Evolutionary conservation across 2,888 invertebrate genomes (phyloP), one percentile per base, ranked within the genome.

Genomic region (Phlogophora meticulosa): DNA sequence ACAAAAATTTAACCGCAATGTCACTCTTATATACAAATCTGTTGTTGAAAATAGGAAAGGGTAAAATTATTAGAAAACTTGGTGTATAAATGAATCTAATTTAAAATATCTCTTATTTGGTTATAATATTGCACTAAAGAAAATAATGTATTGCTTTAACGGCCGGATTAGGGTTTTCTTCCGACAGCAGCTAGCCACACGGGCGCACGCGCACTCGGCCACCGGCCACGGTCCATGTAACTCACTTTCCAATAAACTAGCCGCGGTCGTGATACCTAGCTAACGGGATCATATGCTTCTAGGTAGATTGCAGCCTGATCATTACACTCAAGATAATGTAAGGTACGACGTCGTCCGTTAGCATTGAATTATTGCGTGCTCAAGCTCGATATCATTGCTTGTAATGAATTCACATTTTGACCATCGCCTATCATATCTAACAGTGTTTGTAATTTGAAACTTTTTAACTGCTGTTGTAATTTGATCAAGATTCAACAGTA

Each of bases 181-280:
- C 88, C 85, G 85, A 87, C 86, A 88, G 86, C 77, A 76, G 67
- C 63, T 49, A 57, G 63, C 60, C 59, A 76, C 81, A 72, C 73
- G 49, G 69, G 78, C 80, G 87, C 83, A 82, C 84, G 86, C 86
- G 83, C 83, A 83, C 86, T 81, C 85, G 86, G 85, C 87, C 86
- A 87, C 89, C 83, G 86, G 88, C 90, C 83, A 91, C 90, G 90
- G 89, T 87, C 89, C 88, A 86, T 84, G 89, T 91, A 90, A 87
- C 91, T 93, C 90, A 92, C 93, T 94, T 94, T 94, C 94, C 94
- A 93, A 94, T 93, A 91, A 93, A 91, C 92, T 89, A 91, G 91
- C 91, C 87, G 82, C 90, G 88, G 89, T 92, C 92, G 92, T 91
- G 93, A 93, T 93, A 93, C 91, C 93, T 90, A 89, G 87, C 91